Conservation (phyloP, 2,888 invertebrate species). For the Cataglyphis cursor region DNA sequence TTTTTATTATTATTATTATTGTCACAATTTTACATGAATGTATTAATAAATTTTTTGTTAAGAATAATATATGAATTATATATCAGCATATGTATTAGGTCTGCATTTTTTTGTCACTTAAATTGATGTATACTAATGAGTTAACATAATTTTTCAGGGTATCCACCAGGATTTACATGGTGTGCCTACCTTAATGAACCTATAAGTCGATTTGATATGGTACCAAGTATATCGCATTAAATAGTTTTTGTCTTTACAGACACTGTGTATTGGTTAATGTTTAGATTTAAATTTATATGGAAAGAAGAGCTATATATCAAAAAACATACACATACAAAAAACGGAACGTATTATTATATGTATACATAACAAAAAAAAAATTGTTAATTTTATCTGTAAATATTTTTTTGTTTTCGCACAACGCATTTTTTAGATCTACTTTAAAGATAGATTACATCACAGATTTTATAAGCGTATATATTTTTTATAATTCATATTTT, state of each 20-base stretch:
- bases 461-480: constrained; percentile 39
- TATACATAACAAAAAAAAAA: not conserved
- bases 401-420: not conserved
- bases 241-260: constrained; percentile 46
- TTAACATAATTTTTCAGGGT: constrained; percentile 82
- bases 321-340: not conserved
- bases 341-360: constrained; percentile 10
- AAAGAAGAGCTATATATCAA: constrained; percentile 36
- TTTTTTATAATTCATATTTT: constrained; percentile 49
- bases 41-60: not conserved
- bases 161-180: constrained; percentile 86
- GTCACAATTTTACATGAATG: not conserved
- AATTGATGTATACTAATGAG: constrained; percentile 2
- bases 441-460: constrained; percentile 2
- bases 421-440: not conserved
- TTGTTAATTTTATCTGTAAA: constrained; percentile 18
- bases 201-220: constrained; percentile 76
- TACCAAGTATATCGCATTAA: constrained; percentile 63
- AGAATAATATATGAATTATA: not conserved
- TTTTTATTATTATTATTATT: not conserved
- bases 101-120: constrained; percentile 18
- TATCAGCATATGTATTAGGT: not conserved
- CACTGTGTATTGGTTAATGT: constrained; percentile 32
- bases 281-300: constrained; percentile 15
- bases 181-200: constrained; percentile 85